phyloP scores from a whole-genome alignment of 2,113 vertebrate genomes.

The Entelurus aequoreus region DNA sequence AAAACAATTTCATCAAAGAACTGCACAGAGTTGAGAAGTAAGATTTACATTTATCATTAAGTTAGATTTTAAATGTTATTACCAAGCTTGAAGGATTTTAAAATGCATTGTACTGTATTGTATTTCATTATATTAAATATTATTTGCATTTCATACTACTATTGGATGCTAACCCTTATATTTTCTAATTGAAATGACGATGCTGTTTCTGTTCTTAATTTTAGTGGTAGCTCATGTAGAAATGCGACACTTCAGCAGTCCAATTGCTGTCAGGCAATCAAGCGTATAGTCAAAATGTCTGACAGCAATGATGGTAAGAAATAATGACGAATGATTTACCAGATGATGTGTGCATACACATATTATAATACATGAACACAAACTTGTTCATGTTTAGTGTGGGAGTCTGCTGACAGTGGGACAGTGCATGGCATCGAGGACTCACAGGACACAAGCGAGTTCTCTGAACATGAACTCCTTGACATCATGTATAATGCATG shows the following conservation, averaged over 20 bases:
- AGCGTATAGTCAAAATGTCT: slow-evolving; percentile 36
- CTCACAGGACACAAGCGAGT: slow-evolving; percentile 42
- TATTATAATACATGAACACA: background rate
- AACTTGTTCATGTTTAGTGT: slow-evolving; percentile 36
- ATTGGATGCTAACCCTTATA: background rate
- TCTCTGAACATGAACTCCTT: slow-evolving; percentile 71
- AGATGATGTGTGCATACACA: background rate
- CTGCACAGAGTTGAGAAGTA: slow-evolving; percentile 35
- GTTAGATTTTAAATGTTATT: slow-evolving; percentile 11
- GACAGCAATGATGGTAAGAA: slow-evolving; percentile 45
- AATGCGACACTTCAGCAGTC: slow-evolving; percentile 5
- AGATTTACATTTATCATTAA: slow-evolving; percentile 21
- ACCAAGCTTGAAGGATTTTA: background rate
- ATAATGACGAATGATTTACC: background rate
- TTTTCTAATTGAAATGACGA: background rate
- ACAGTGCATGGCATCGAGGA: slow-evolving; percentile 31
- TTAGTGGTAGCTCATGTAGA: slow-evolving; percentile 15
- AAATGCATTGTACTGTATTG: background rate
- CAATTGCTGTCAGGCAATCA: slow-evolving; percentile 28
- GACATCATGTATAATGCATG: slow-evolving; percentile 71
- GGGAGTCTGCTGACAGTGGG: slow-evolving; percentile 37
- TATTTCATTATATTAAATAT: background rate
- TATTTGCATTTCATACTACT: background rate
- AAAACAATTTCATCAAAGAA: slow-evolving; percentile 15
- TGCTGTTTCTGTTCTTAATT: slow-evolving; percentile 3